These are phyloP conservation scores for Limonius californicus DNA, from an alignment of 1,140 invertebrate genomes.

Conservation along the genomic window DNA sequence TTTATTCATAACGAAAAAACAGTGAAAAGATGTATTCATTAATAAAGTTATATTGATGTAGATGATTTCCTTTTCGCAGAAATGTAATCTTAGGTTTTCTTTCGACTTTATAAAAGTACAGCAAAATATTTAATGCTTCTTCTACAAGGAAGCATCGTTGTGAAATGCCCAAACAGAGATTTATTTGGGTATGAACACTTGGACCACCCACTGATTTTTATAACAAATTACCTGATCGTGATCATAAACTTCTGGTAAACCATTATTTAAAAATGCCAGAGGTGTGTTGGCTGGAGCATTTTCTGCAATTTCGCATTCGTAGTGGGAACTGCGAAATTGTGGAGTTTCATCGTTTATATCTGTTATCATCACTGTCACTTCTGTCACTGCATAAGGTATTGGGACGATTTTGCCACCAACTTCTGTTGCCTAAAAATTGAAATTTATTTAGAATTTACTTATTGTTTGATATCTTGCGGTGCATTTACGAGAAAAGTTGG, in stretches of 20 bases:
- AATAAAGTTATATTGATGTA: too few relatives aligned
- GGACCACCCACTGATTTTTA: not conserved
- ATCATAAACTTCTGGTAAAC: constrained; percentile 84
- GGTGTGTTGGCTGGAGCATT: constrained; percentile 89
- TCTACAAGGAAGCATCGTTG: too few relatives aligned
- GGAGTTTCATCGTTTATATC: constrained; percentile 95
- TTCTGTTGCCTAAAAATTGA: constrained; percentile 62
- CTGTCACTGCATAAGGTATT: constrained; percentile 73
- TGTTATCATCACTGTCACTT: constrained; percentile 88
- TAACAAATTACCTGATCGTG: constrained; percentile 88
- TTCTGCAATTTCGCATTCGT: constrained; percentile 87
- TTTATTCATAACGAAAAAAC: too few relatives aligned
- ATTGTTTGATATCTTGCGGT: too few relatives aligned
- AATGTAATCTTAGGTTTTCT: too few relatives aligned
- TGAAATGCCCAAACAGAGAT: too few relatives aligned
- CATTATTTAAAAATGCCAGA: constrained; percentile 76
- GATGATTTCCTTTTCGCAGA: too few relatives aligned
- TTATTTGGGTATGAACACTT: too few relatives aligned
- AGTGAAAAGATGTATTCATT: too few relatives aligned
- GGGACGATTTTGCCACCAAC: constrained; percentile 58
- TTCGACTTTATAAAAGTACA: too few relatives aligned
- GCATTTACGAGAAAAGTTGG: too few relatives aligned
- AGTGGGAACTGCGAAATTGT: constrained; percentile 70
- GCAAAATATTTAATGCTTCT: too few relatives aligned
- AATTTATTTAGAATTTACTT: constrained; percentile 14